Evolutionary conservation across 2,888 invertebrate species (phyloP), one percentile per base, ranked within the genome.

Genomic region (Pegoplata infirma): DNA sequence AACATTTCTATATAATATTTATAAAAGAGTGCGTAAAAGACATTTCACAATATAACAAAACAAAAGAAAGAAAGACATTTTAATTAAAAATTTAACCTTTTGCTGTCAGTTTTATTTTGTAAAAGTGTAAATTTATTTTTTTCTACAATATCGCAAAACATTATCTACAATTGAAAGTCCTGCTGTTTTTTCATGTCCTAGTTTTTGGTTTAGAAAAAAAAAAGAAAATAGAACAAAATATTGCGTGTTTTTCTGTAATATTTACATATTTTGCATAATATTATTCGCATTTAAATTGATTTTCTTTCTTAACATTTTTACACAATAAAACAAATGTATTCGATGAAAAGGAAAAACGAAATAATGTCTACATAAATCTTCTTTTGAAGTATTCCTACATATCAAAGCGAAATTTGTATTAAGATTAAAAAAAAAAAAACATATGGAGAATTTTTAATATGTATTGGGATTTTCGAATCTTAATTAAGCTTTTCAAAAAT

Each of bases 111-210:
- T n/a, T n/a, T n/a, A n/a, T n/a, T 17, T 47, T 47, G 8, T 47
- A 51, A 14, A 66, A 67, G 74, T 67, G 74, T 46, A 32, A 59
- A 74, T 74, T 2, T 5, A 6, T 28, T 28, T 28, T 28, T 28
- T 28, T 28, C 6, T n/a, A n/a, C n/a, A n/a, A n/a, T n/a, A n/a
- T n/a, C n/a, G n/a, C n/a, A n/a, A n/a, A n/a, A n/a, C n/a, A n/a
- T n/a, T n/a, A n/a, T n/a, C n/a, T n/a, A n/a, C n/a, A n/a, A n/a
- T n/a, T n/a, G n/a, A n/a, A 32, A 10, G 56, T 49, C 12, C 25
- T 73, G 47, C 17, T 66, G 32, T 49, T 46, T 14, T 40, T 8
- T n/a, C 23, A 36, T 53, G 74, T 53, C 53, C 74, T 67, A 74
- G 53, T 59, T 74, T 46, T 56, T 10, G 19, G 14, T 49, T 55